Evolutionary conservation across 2,113 vertebrate genomes (phyloP).

Genomic region (Cygnus buccinator): DNA sequence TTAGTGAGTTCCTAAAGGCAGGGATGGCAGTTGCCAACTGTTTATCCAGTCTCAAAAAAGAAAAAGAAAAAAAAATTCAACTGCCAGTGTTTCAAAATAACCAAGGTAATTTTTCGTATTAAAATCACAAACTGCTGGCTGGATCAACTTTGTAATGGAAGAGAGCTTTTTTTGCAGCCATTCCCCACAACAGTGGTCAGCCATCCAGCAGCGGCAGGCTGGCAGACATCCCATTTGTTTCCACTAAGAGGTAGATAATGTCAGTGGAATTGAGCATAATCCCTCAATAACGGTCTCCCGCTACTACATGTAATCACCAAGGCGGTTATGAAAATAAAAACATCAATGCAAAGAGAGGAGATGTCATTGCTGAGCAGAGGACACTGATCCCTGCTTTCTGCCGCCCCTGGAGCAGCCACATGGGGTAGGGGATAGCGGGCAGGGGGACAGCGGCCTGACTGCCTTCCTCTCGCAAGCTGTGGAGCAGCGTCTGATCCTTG

Average conservation of each 20-base stretch:
- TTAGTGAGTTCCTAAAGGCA: constrained; percentile 31
- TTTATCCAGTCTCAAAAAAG: constrained; percentile 15
- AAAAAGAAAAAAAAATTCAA: neutral
- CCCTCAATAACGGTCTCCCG: neutral
- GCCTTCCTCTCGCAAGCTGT: neutral
- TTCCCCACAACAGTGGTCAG: neutral
- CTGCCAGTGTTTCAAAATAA: neutral
- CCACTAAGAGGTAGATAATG: neutral
- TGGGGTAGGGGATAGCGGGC: neutral
- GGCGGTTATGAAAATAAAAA: neutral
- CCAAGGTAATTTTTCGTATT: neutral
- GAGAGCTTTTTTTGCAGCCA: neutral
- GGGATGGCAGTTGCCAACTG: constrained; percentile 6
- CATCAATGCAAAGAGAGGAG: neutral
- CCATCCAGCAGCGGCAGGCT: neutral
- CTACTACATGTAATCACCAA: neutral
- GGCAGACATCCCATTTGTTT: neutral
- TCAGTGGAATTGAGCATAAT: neutral
- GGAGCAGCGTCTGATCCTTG: neutral
- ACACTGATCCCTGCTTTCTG: accelerated
- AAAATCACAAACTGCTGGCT: neutral
- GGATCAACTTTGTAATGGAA: neutral
- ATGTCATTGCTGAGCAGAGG: neutral
- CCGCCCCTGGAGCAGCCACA: accelerated
- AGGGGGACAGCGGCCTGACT: accelerated